A percentile compares a stretch with the other conserved stretches of the same genome.
phyloP scores from a whole-genome alignment of 2,888 invertebrate genomes.

The Scotopteryx bipunctaria region DNA sequence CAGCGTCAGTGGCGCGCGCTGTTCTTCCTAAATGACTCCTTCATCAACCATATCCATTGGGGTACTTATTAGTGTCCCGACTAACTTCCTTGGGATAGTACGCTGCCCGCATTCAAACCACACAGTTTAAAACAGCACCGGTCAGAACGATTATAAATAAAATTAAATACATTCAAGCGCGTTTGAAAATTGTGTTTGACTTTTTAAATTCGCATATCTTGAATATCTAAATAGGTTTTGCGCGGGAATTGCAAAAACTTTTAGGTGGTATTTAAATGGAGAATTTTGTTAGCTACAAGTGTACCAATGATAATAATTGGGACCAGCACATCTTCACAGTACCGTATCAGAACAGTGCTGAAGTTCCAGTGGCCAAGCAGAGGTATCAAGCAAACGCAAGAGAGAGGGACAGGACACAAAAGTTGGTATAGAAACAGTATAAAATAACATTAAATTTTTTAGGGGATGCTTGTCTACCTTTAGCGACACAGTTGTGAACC shows the following conservation, averaged over 20 bases:
- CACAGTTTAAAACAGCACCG: slow-evolving; percentile 17
- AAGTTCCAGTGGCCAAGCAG: slow-evolving; percentile 79
- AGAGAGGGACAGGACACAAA: slow-evolving; percentile 92
- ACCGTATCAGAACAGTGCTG: slow-evolving; percentile 55
- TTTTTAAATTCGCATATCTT: slow-evolving; percentile 3
- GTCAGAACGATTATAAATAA: slow-evolving; percentile 3
- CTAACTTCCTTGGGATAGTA: slow-evolving; percentile 65
- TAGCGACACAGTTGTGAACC: too few species aligned
- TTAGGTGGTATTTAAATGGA: slow-evolving; percentile 54
- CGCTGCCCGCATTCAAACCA: slow-evolving; percentile 51
- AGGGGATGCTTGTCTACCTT: too few species aligned
- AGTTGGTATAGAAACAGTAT: slow-evolving; percentile 88
- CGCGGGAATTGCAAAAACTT: background rate
- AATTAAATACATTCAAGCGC: slow-evolving; percentile 1
- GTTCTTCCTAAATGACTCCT: slow-evolving; percentile 82
- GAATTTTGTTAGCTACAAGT: slow-evolving; percentile 63
- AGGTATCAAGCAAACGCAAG: slow-evolving; percentile 92
- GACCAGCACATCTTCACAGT: slow-evolving; percentile 57
- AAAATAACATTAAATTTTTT: too few species aligned
- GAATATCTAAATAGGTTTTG: background rate
- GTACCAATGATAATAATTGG: slow-evolving; percentile 62
- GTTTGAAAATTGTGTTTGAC: slow-evolving; percentile 1
- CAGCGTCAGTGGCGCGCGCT: slow-evolving; percentile 76
- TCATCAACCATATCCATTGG: slow-evolving; percentile 73
- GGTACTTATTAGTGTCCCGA: slow-evolving; percentile 68